Conservation (phyloP, 2,888 invertebrate species). For the Spodoptera exigua region DNA sequence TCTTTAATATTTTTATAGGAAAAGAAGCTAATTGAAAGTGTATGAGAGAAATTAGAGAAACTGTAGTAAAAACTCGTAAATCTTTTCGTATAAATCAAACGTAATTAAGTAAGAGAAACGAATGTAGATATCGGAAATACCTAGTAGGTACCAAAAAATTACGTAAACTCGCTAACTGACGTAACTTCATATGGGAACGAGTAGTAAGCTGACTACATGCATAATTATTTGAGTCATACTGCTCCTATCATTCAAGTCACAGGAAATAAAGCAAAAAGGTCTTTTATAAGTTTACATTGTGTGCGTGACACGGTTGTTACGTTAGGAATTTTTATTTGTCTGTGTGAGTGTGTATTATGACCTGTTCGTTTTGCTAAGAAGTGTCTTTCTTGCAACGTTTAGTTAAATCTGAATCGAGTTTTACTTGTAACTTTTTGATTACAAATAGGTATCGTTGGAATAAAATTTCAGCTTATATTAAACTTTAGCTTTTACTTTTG, state of each 20-base stretch:
- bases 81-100: too few species aligned
- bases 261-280: constrained; percentile 24
- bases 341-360: not conserved
- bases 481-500: too few species aligned
- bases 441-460: too few species aligned
- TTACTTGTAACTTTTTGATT: too few species aligned
- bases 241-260: constrained; percentile 21
- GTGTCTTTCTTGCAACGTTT: too few species aligned
- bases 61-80: too few species aligned
- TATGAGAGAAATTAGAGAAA: too few species aligned
- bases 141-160: constrained; percentile 17
- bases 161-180: constrained; percentile 1
- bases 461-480: too few species aligned
- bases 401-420: too few species aligned
- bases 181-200: constrained; percentile 19
- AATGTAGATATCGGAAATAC: constrained; percentile 2
- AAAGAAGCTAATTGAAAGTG: too few species aligned
- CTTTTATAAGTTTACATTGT: constrained; percentile 11
- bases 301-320: constrained; percentile 1
- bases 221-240: constrained; percentile 8
- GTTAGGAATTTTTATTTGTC: constrained; percentile 8
- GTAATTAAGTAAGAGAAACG: not conserved
- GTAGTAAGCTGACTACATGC: not conserved
- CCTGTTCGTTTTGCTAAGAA: not conserved
- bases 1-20: too few species aligned